A percentile compares a stretch with the other conserved stretches of the same genome.
Conservation (phyloP, 2,113 vertebrate species). For the Athene cunicularia region DNA sequence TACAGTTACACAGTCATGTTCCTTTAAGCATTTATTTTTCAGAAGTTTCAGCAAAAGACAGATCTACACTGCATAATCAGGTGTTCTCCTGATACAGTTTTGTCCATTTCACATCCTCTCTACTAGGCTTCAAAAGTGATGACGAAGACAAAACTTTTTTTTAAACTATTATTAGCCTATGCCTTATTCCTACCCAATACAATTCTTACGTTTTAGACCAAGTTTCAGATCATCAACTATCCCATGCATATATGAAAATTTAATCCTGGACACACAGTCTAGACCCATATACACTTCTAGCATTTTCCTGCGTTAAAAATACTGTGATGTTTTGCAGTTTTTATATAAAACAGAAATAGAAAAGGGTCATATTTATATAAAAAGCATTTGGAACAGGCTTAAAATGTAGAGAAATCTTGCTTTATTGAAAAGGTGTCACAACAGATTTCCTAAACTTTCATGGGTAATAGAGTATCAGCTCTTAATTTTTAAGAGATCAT, state of each 20-base stretch:
- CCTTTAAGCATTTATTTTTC: neutral
- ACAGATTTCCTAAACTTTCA: neutral
- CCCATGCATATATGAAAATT: neutral
- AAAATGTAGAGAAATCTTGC: neutral
- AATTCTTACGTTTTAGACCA: neutral
- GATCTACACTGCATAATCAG: neutral
- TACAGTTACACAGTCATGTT: neutral
- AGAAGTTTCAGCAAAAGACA: neutral
- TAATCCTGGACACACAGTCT: neutral
- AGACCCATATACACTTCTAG: neutral
- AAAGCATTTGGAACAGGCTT: conserved; percentile 11
- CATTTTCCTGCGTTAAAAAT: neutral
- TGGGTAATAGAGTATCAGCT: neutral
- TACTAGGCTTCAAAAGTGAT: neutral
- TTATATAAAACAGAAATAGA: neutral
- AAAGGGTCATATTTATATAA: neutral
- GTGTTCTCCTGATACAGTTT: neutral
- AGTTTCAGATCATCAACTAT: neutral
- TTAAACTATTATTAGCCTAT: neutral
- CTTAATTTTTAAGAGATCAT: neutral
- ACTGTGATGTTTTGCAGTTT: neutral
- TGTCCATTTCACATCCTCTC: neutral
- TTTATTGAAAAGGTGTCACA: conserved; percentile 40
- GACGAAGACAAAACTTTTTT: neutral
- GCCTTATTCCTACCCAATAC: neutral